These are phyloP conservation scores for Lutraria rhynchaena DNA, from an alignment of 1,140 invertebrate species.

Conservation along the genomic window DNA sequence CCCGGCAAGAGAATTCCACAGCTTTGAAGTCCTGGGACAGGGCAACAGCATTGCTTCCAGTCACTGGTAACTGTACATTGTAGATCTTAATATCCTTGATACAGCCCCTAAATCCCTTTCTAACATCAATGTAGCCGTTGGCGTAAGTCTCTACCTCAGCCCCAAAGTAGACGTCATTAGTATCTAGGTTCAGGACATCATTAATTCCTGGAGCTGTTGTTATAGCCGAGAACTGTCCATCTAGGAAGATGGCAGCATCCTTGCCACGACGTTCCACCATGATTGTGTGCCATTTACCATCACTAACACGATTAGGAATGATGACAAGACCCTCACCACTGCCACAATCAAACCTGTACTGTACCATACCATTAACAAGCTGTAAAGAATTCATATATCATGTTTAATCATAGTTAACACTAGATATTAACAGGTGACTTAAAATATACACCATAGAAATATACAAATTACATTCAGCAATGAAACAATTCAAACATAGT, in stretches of 20 bases:
- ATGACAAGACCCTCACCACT: constrained; percentile 93
- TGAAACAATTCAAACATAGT: too few relatives aligned
- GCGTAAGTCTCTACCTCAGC: constrained; percentile 89
- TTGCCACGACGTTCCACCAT: constrained; percentile 89
- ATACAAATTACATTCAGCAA: too few relatives aligned
- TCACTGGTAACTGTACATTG: constrained; percentile 87
- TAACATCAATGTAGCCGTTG: constrained; percentile 88
- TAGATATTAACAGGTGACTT: too few relatives aligned
- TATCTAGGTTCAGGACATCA: constrained; percentile 93
- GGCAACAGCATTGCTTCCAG: constrained; percentile 84
- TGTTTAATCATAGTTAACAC: too few relatives aligned
- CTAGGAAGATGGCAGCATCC: constrained; percentile 89
- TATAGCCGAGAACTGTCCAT: constrained; percentile 89
- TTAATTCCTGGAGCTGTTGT: constrained; percentile 91
- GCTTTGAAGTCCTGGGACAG: constrained; percentile 88
- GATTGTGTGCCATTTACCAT: constrained; percentile 95
- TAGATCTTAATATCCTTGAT: constrained; percentile 94
- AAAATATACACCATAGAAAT: too few relatives aligned
- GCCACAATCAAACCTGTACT: constrained; percentile 95
- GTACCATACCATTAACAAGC: constrained; percentile 90
- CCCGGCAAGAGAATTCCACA: constrained; percentile 89
- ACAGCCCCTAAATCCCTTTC: constrained; percentile 93
- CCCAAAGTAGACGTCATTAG: constrained; percentile 92
- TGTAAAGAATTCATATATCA: constrained; percentile 71
- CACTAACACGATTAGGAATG: constrained; percentile 90